Base-by-base conservation (phyloP, 2,888 invertebrate species). In the Apamea monoglypha region DNA sequence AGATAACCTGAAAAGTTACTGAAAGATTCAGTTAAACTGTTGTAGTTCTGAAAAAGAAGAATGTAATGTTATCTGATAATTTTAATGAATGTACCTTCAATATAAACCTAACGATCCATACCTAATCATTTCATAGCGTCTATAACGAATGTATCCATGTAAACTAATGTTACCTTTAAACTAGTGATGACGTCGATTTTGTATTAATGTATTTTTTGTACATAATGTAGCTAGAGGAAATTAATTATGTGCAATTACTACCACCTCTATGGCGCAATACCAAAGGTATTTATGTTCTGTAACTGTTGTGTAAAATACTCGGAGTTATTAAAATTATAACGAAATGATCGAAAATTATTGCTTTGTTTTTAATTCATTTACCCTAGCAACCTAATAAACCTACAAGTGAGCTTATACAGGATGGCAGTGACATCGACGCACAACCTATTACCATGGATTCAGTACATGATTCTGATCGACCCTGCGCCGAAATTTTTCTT, bases 261-360 rank as follows among this genome's bases (percentile, higher is more conserved):
- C 93, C 94, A 95, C 92, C 92, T 92, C 91, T 93, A 93, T 92
- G 93, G 93, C 94, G 94, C 95, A 94, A 95, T 96, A 96, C 96
- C 96, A 96, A 96, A 96, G 96, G 96, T 96, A 95, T 96, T 94
- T 95, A 94, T 94, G 95, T 96, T 96, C 94, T 94, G 94, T 96
- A 95, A 94, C 94, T 95, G 95, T 96, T 96, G 94, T 96, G 95
- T 96, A 95, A 95, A 95, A 95, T 95, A 95, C 94, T 96, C 94
- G 91, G 91, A 95, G 94, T 94, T 96, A 96, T 94, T 96, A 95
- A 95, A 92, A 93, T 92, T 92, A 93, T 92, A 91, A 92, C 87
- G 87, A 91, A 92, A 92, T 89, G 81, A 91, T 87, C 77, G 70
- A 83, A 88, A 84, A 89, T 18, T n/a, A 79, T 40, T 25, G 5